A percentile compares a stretch with the other conserved stretches of the same genome.
Evolutionary conservation across 2,113 vertebrate genomes (phyloP).

Genomic region (Litocranius walleri): DNA sequence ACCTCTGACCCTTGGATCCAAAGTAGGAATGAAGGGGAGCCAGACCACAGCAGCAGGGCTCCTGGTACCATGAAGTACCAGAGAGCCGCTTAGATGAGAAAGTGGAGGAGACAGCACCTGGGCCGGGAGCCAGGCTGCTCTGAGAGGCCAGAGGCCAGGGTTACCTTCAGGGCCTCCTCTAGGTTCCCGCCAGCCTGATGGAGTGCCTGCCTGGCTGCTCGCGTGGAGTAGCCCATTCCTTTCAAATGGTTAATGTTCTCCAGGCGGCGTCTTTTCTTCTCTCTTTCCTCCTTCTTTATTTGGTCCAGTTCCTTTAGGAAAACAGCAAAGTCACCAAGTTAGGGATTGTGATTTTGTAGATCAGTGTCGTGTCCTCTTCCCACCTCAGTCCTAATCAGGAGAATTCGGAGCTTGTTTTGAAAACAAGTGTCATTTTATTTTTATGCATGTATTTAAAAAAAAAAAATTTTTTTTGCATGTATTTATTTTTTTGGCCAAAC

Average conservation of each 20-base stretch:
- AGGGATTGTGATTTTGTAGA: background rate
- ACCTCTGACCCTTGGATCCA: background rate
- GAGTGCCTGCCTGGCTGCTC: slow-evolving; percentile 87
- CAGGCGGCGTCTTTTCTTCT: slow-evolving; percentile 81
- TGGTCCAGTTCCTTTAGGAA: slow-evolving; percentile 87
- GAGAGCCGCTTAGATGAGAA: rapidly evolving
- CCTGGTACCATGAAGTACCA: rapidly evolving
- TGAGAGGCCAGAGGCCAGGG: background rate
- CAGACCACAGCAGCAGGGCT: background rate
- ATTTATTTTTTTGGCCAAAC: background rate
- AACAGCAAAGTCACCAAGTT: background rate
- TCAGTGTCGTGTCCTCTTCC: background rate
- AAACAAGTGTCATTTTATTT: background rate
- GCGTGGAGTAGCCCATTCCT: slow-evolving; percentile 86
- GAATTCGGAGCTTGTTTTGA: background rate
- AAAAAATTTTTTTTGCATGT: background rate
- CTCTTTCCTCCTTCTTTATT: slow-evolving; percentile 85
- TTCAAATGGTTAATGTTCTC: slow-evolving; percentile 83
- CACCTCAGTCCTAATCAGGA: background rate
- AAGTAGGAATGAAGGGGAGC: background rate
- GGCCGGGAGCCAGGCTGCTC: rapidly evolving
- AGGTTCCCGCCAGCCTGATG: slow-evolving; percentile 83
- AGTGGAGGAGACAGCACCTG: rapidly evolving
- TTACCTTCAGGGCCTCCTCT: slow-evolving; percentile 86
- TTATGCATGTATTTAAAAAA: background rate